These are phyloP conservation scores for Acridotheres tristis DNA, from an alignment of 2,797 vertebrate species.

Conservation along the genomic window DNA sequence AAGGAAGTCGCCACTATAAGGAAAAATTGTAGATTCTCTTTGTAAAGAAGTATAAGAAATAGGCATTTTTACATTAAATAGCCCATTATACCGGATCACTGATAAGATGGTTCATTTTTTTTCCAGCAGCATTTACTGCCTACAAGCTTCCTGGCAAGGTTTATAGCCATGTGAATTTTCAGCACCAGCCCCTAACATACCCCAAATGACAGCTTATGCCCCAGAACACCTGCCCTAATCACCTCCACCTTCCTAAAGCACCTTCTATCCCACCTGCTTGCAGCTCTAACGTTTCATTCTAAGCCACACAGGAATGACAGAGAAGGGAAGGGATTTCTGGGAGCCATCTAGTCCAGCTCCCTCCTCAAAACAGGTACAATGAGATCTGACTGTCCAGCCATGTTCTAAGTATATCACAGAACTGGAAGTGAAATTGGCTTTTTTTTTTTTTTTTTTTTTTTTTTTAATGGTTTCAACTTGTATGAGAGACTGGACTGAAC, in stretches of 20 bases:
- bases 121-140: neutral
- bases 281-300: neutral
- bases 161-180: neutral
- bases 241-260: neutral
- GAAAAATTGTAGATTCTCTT: neutral
- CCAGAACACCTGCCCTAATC: neutral
- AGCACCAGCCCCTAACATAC: neutral
- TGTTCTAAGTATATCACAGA: neutral
- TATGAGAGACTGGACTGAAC: neutral
- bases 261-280: neutral
- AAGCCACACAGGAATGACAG: neutral
- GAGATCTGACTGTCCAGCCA: neutral
- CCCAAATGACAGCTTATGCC: neutral
- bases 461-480: neutral
- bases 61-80: neutral
- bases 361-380: neutral
- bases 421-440: neutral
- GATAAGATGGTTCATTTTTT: neutral
- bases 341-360: neutral
- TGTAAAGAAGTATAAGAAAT: neutral
- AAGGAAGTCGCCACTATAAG: neutral
- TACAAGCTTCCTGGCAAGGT: neutral
- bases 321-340: neutral
- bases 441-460: too few relatives aligned
- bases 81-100: neutral